Percentiles rank a stretch among this genome's conserved stretches.
phyloP scores from a whole-genome alignment of 2,888 invertebrate genomes.

The Lasioglossum calceatum region DNA sequence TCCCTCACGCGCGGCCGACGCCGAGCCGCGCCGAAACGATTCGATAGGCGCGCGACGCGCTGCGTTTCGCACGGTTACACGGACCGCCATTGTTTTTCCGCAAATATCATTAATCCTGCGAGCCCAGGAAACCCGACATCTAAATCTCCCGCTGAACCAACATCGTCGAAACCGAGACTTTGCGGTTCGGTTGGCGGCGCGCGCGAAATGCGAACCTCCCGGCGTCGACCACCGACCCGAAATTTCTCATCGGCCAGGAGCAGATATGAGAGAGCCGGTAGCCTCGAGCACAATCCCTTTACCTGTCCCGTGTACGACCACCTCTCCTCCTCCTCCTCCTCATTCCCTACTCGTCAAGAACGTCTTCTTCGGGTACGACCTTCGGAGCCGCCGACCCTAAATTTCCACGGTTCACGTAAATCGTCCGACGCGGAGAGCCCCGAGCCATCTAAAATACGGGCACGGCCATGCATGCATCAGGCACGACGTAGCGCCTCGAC shows the following conservation, averaged over 20 bases:
- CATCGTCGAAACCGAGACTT: conserved; percentile 34
- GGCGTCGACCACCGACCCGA: conserved; percentile 44
- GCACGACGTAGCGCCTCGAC: conserved; percentile 60
- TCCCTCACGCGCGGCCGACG: neutral
- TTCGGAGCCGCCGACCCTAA: conserved; percentile 46
- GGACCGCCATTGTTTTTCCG: conserved; percentile 11
- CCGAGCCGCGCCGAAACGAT: neutral
- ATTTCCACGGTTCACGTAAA: conserved; percentile 64
- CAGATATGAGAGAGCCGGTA: conserved; percentile 21
- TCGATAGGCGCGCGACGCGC: neutral
- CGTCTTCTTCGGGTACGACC: conserved; percentile 50
- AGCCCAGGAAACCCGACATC: neutral
- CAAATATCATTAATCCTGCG: conserved; percentile 39
- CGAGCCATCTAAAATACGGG: conserved; percentile 64
- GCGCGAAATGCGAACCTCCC: conserved; percentile 33
- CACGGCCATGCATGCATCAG: conserved; percentile 64
- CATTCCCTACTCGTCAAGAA: conserved; percentile 18
- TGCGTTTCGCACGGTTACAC: neutral
- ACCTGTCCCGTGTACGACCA: neutral
- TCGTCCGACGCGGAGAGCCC: conserved; percentile 50
- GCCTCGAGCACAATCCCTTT: neutral
- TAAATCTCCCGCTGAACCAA: conserved; percentile 34
- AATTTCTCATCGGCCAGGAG: conserved; percentile 49
- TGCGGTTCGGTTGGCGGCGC: conserved; percentile 45
- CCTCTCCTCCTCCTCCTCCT: neutral